Conservation (phyloP, 2,888 invertebrate species). For the Lasius fuliginosus region DNA sequence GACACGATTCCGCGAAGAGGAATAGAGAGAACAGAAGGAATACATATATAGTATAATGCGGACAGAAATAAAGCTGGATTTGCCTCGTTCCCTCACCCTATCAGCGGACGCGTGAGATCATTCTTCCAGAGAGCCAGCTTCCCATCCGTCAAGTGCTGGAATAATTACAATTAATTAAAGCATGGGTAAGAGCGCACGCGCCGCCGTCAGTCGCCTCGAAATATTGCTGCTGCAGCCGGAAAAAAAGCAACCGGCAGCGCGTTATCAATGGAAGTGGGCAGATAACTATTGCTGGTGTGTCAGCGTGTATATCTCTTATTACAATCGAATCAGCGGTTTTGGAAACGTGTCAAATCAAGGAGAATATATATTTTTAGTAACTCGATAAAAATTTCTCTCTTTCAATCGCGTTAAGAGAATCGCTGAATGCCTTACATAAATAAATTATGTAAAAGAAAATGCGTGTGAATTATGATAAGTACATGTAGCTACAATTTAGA, state of each 20-base stretch:
- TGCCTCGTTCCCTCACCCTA: conserved; percentile 80
- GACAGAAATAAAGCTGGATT: conserved; percentile 56
- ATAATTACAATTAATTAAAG: conserved; percentile 80
- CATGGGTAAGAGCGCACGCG: conserved; percentile 66
- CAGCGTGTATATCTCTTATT: conserved; percentile 13
- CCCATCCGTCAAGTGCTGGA: conserved; percentile 85
- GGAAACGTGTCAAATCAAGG: neutral
- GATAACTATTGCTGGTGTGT: conserved; percentile 1
- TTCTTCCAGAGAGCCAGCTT: conserved; percentile 85
- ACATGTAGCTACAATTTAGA: neutral
- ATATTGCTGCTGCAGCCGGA: conserved; percentile 46
- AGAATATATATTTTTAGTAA: neutral
- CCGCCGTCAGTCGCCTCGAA: conserved; percentile 52
- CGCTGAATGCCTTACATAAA: neutral
- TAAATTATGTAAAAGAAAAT: conserved; percentile 3
- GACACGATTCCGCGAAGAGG: conserved; percentile 32
- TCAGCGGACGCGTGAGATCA: conserved; percentile 82
- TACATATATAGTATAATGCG: neutral
- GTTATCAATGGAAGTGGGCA: conserved; percentile 34
- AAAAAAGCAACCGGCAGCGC: conserved; percentile 4
- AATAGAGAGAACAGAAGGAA: neutral
- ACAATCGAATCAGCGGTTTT: neutral
- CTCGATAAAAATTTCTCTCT: neutral
- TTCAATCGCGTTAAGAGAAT: neutral
- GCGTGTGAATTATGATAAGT: neutral